Evolutionary conservation across 2,888 invertebrate species (phyloP).

Genomic region (Scaptomyza polygonia): DNA sequence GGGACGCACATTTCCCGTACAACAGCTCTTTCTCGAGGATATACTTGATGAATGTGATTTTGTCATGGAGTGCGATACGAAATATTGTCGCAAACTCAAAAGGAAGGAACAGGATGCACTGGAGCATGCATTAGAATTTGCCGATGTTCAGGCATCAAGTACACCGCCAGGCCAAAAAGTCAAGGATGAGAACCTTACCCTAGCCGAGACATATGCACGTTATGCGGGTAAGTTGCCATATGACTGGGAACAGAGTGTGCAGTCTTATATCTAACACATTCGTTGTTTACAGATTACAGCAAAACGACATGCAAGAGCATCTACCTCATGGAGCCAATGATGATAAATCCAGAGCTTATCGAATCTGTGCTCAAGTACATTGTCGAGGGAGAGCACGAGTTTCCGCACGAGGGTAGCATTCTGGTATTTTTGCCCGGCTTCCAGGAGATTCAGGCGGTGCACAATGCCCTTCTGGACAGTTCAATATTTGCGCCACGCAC

Average conservation of each 20-base stretch:
- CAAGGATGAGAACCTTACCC: slow-evolving; percentile 89
- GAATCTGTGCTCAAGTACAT: slow-evolving; percentile 90
- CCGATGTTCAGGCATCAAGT: slow-evolving; percentile 86
- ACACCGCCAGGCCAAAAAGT: slow-evolving; percentile 87
- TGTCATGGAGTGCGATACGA: slow-evolving; percentile 87
- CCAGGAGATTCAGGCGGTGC: slow-evolving; percentile 90
- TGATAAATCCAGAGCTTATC: slow-evolving; percentile 91
- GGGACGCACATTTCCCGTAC: slow-evolving; percentile 93
- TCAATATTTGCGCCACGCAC: slow-evolving; percentile 85
- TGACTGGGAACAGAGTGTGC: no score
- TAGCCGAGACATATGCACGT: slow-evolving; percentile 88
- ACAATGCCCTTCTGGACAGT: slow-evolving; percentile 89
- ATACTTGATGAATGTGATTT: slow-evolving; percentile 88
- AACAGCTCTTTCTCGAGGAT: slow-evolving; percentile 92
- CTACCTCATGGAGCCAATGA: slow-evolving; percentile 90
- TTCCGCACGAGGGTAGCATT: slow-evolving; percentile 88
- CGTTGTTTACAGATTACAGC: slow-evolving; percentile 84
- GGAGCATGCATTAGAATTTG: slow-evolving; percentile 88
- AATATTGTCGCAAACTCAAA: slow-evolving; percentile 86
- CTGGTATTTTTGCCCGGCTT: slow-evolving; percentile 92
- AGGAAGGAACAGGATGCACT: slow-evolving; percentile 87
- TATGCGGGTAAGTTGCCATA: slow-evolving; percentile 85
- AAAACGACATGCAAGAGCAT: slow-evolving; percentile 89
- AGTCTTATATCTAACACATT: background rate
- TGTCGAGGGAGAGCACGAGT: slow-evolving; percentile 87